These are phyloP conservation scores for Platycheirus rosarum DNA, from an alignment of 2,888 invertebrate species.

Conservation along the genomic window DNA sequence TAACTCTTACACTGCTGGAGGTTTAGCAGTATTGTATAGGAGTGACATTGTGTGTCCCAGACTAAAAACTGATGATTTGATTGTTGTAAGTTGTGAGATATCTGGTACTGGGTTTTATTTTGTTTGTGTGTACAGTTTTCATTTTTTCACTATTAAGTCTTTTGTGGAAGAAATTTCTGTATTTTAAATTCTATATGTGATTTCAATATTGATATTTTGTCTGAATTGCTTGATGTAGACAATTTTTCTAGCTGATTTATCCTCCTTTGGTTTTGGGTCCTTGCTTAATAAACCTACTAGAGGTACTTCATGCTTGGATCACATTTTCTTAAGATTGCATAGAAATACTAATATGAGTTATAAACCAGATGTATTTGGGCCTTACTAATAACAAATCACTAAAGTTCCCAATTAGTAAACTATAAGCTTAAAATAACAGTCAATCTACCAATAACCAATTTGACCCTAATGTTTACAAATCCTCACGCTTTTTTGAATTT, in stretches of 20 bases:
- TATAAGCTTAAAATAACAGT: too few relatives aligned
- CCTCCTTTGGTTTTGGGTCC: constrained; percentile 2
- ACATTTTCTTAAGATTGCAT: constrained; percentile 20
- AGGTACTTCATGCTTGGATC: constrained; percentile 20
- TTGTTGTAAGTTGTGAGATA: constrained; percentile 23
- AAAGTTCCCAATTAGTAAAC: too few relatives aligned
- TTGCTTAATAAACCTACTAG: constrained; percentile 4
- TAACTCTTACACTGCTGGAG: too few relatives aligned
- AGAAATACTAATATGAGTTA: constrained; percentile 8
- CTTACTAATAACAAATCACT: too few relatives aligned
- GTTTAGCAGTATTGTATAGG: too few relatives aligned
- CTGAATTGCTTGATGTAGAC: constrained; percentile 1
- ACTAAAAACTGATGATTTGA: constrained; percentile 5
- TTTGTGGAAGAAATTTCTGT: constrained; percentile 19
- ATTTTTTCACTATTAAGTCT: not conserved
- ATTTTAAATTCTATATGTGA: not conserved
- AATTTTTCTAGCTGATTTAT: constrained; percentile 6
- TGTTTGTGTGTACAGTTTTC: constrained; percentile 22
- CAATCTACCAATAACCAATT: too few relatives aligned
- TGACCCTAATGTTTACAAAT: too few relatives aligned
- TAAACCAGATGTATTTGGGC: not conserved
- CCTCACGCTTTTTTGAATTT: too few relatives aligned
- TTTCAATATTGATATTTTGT: constrained; percentile 13
- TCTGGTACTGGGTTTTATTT: constrained; percentile 6
- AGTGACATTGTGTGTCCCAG: not conserved